A percentile compares a stretch with the other conserved stretches of the same genome.
phyloP scores from a whole-genome alignment of 2,888 invertebrate species.

The Aspidiotus destructor region DNA sequence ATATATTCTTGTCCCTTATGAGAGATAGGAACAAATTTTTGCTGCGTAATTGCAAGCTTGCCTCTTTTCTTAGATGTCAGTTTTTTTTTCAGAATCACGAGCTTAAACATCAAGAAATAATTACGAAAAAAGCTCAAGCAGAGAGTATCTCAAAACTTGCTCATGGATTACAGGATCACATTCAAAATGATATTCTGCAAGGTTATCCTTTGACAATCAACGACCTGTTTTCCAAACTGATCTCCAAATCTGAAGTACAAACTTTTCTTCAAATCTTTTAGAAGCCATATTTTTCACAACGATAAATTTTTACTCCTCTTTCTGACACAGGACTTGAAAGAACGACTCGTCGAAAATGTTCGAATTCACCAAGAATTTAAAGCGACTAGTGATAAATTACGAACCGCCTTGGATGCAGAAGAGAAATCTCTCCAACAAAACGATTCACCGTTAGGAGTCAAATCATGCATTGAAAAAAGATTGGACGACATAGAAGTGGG shows the following conservation, averaged over 20 bases:
- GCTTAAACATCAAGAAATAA: slow-evolving; percentile 88
- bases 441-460: slow-evolving; percentile 75
- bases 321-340: slow-evolving; percentile 54
- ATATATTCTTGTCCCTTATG: background rate
- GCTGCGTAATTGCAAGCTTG: background rate
- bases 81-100: slow-evolving; percentile 64
- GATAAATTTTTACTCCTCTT: slow-evolving; percentile 28
- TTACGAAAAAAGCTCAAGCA: slow-evolving; percentile 78
- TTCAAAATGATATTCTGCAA: slow-evolving; percentile 77
- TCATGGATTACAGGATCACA: slow-evolving; percentile 78
- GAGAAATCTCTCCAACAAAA: slow-evolving; percentile 70
- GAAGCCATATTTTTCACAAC: background rate
- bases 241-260: slow-evolving; percentile 62
- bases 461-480: slow-evolving; percentile 56
- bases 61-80: too few species aligned
- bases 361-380: slow-evolving; percentile 75
- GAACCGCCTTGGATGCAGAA: slow-evolving; percentile 71
- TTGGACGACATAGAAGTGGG: slow-evolving; percentile 10
- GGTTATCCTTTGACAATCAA: slow-evolving; percentile 80
- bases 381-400: slow-evolving; percentile 61
- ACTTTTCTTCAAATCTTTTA: slow-evolving; percentile 4
- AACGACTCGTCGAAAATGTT: slow-evolving; percentile 75
- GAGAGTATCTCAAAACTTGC: slow-evolving; percentile 89
- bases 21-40: background rate
- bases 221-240: slow-evolving; percentile 77